Evolutionary conservation across 1,140 invertebrate species (phyloP).

Genomic region (Mercenaria mercenaria): DNA sequence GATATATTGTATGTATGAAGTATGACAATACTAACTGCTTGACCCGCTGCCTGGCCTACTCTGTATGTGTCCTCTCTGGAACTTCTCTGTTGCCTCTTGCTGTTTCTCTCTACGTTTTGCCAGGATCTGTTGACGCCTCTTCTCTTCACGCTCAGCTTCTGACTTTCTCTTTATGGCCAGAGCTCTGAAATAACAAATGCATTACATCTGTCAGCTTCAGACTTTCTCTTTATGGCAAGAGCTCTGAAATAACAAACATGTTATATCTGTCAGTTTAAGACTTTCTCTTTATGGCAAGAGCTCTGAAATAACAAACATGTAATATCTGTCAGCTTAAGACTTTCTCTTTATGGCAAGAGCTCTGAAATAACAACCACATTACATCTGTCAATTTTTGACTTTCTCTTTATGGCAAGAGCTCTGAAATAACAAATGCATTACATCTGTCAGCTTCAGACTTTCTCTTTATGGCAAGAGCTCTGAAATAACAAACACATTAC

Average conservation of each 20-base stretch:
- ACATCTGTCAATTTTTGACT: conserved; percentile 72
- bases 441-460: conserved; percentile 74
- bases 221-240: conserved; percentile 76
- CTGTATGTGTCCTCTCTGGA: conserved; percentile 75
- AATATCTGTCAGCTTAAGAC: conserved; percentile 71
- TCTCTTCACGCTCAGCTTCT: conserved; percentile 78
- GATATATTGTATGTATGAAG: too few species aligned
- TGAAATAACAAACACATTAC: too few species aligned
- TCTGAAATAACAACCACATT: conserved; percentile 76
- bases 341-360: conserved; percentile 77
- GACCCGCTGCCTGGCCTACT: conserved; percentile 57
- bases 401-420: conserved; percentile 75
- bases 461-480: conserved; percentile 75
- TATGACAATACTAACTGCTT: conserved; percentile 12
- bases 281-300: conserved; percentile 76
- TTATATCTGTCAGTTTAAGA: conserved; percentile 71
- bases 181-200: conserved; percentile 75
- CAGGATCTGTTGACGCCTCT: conserved; percentile 79
- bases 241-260: conserved; percentile 76
- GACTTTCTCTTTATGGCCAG: conserved; percentile 76
- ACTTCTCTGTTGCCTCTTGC: conserved; percentile 81
- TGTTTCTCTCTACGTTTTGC: conserved; percentile 77
- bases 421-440: too few species aligned
- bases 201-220: conserved; percentile 72
- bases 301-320: conserved; percentile 76